Evolutionary conservation across 2,888 invertebrate species (phyloP).

Genomic region (Mesochorus sp.): DNA sequence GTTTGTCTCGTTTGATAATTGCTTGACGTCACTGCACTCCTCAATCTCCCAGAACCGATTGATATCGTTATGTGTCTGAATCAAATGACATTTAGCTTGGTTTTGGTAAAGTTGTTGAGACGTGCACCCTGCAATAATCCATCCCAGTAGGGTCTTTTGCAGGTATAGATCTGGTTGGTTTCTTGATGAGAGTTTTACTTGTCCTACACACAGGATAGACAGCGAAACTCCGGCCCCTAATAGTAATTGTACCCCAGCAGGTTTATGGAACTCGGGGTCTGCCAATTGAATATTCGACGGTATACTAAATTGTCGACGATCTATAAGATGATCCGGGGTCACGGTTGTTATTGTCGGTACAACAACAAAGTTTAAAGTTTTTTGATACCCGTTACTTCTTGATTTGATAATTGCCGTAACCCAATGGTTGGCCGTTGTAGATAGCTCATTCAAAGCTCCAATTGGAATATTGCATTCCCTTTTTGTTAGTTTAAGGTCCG

Average conservation of each 20-base stretch:
- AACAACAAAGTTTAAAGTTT: conserved; percentile 23
- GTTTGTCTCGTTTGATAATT: conserved; percentile 17
- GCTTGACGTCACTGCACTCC: too few relatives aligned
- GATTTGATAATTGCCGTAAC: conserved; percentile 30
- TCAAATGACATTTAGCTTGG: not conserved
- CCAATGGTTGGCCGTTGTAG: not conserved
- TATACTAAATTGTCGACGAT: not conserved
- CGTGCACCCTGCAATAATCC: conserved; percentile 53
- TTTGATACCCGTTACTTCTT: not conserved
- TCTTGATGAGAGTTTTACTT: too few relatives aligned
- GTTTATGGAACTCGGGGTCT: conserved; percentile 18
- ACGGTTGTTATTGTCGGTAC: conserved; percentile 25
- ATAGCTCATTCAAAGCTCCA: not conserved
- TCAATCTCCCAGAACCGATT: conserved; percentile 48
- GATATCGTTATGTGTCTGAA: not conserved
- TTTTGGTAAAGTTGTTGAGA: too few relatives aligned
- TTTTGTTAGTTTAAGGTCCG: not conserved
- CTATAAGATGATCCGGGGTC: conserved; percentile 10
- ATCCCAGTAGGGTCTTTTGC: conserved; percentile 55
- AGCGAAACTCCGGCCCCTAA: too few relatives aligned
- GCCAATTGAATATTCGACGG: conserved; percentile 26
- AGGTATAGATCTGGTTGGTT: conserved; percentile 34
- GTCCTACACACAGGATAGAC: too few relatives aligned
- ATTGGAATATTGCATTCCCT: not conserved
- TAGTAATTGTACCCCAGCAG: too few relatives aligned